Conservation (phyloP, 2,113 vertebrate species). For the Microtus richardsoni region DNA sequence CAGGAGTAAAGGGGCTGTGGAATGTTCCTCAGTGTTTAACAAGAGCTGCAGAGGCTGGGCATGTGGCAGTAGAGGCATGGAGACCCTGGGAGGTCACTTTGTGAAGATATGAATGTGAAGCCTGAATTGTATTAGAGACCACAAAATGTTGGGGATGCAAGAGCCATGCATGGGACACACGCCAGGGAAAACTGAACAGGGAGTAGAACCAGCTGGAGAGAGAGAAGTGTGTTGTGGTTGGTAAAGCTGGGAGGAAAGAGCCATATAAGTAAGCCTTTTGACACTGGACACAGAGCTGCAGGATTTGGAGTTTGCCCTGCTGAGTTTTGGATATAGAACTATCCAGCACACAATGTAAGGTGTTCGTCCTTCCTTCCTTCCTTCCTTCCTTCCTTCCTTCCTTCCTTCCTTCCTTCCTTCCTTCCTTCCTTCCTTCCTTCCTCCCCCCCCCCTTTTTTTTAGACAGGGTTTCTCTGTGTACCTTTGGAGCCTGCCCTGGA, state of each 20-base stretch:
- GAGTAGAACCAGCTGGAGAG: not conserved
- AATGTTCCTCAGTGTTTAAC: not conserved
- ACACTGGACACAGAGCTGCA: not conserved
- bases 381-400: too few relatives aligned
- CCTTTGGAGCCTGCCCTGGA: too few relatives aligned
- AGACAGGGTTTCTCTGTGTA: too few relatives aligned
- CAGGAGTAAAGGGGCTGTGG: not conserved
- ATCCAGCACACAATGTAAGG: not conserved
- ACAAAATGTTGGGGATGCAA: not conserved
- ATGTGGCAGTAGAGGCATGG: not conserved
- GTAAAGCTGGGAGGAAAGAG: not conserved
- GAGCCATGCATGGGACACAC: not conserved
- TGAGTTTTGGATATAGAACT: not conserved
- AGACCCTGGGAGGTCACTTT: not conserved
- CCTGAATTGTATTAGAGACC: not conserved
- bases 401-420: too few relatives aligned
- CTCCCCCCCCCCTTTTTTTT: fast-evolving
- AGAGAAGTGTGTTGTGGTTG: not conserved
- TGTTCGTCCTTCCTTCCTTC: not conserved
- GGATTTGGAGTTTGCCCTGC: not conserved
- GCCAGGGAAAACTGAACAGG: not conserved
- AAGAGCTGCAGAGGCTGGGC: too few relatives aligned
- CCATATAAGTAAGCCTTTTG: not conserved
- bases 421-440: too few relatives aligned
- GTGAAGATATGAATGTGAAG: too few relatives aligned